Evolutionary conservation across 2,113 vertebrate genomes (phyloP).

Genomic region (Platysteira castanea): DNA sequence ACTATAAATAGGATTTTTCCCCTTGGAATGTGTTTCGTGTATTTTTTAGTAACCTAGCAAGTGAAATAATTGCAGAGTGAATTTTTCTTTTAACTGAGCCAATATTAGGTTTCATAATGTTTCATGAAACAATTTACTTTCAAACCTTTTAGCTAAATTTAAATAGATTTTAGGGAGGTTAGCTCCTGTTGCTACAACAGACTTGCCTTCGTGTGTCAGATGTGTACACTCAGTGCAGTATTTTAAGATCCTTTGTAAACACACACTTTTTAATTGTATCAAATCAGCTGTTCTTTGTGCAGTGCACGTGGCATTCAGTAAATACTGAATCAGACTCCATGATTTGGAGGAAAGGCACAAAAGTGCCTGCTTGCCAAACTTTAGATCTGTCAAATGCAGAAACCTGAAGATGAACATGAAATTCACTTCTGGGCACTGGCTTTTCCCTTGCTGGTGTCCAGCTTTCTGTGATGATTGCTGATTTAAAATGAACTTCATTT

Average conservation of each 20-base stretch:
- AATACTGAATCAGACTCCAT: background rate
- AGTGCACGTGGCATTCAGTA: background rate
- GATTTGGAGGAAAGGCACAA: background rate
- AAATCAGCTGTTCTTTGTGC: background rate
- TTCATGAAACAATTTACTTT: conserved; percentile 31
- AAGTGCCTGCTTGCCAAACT: background rate
- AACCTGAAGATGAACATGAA: background rate
- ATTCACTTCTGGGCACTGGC: background rate
- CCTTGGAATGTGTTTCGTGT: background rate
- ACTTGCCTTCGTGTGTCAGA: background rate
- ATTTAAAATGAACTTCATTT: background rate
- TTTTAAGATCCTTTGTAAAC: conserved; percentile 26
- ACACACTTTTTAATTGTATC: background rate
- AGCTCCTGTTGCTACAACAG: conserved; percentile 27
- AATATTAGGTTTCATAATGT: background rate
- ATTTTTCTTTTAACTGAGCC: background rate
- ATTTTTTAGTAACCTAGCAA: background rate
- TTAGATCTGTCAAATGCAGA: background rate
- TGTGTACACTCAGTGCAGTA: background rate
- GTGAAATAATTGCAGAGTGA: background rate
- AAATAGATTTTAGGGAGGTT: background rate
- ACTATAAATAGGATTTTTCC: conserved; percentile 13
- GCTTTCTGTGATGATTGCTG: background rate
- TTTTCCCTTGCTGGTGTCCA: background rate
- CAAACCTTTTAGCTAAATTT: conserved; percentile 9